Evolutionary conservation across 2,113 vertebrate species (phyloP).

Genomic region (Prunella fulvescens): DNA sequence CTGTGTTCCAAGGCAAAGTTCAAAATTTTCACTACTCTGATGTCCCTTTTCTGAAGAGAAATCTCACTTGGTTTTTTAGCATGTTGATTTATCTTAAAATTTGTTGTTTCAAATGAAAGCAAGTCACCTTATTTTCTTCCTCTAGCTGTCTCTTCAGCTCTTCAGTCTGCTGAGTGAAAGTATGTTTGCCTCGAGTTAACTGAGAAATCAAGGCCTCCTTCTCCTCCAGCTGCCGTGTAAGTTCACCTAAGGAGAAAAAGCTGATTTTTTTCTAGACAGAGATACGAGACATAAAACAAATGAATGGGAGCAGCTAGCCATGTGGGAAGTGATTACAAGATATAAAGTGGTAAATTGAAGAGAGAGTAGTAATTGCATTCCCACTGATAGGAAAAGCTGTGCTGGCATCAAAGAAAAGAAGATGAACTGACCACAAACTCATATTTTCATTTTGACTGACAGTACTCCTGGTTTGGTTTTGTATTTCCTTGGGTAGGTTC

Average conservation of each 20-base stretch:
- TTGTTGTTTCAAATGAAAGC: neutral
- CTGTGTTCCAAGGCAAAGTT: neutral
- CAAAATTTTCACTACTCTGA: neutral
- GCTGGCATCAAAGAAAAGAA: neutral
- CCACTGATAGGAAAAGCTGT: neutral
- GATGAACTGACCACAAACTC: neutral
- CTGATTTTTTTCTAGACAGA: neutral
- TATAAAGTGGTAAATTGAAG: neutral
- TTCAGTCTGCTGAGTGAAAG: constrained; percentile 43
- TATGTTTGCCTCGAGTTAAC: constrained; percentile 25
- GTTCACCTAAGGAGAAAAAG: neutral
- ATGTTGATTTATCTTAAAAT: neutral
- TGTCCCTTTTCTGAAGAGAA: neutral
- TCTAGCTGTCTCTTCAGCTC: constrained; percentile 51
- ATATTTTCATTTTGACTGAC: neutral
- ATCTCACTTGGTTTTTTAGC: neutral
- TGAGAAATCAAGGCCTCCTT: constrained; percentile 49
- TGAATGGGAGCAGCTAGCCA: neutral
- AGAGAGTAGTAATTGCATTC: neutral
- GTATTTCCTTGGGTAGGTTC: neutral
- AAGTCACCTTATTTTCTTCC: constrained; percentile 52
- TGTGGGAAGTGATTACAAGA: neutral
- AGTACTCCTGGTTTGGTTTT: neutral
- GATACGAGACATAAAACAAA: neutral
- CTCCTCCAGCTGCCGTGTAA: constrained; percentile 16